A percentile compares a stretch with the other conserved stretches of the same genome.
Conservation (phyloP, 2,797 vertebrate species). For the Myripristis murdjan region DNA sequence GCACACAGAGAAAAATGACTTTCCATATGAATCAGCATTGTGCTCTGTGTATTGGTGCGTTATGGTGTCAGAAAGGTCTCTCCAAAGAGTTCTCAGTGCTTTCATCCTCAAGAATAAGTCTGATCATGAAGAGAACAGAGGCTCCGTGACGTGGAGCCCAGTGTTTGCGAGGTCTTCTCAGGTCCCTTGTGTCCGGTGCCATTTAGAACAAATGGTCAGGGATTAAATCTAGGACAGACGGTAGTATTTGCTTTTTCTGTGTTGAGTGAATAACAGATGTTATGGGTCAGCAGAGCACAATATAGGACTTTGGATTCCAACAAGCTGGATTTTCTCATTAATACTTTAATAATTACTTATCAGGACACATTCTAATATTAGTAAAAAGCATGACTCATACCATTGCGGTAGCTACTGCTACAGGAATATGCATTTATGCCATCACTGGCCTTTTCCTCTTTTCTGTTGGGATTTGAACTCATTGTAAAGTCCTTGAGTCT, state of each 20-base stretch:
- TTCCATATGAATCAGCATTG: slow-evolving; percentile 16
- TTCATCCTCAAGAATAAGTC: slow-evolving; percentile 38
- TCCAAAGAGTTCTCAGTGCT: slow-evolving; percentile 25
- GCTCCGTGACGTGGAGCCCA: slow-evolving; percentile 6
- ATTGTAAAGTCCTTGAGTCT: background rate
- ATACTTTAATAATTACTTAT: slow-evolving; percentile 7
- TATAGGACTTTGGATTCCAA: background rate
- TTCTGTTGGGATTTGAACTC: slow-evolving; percentile 27
- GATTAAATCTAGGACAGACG: slow-evolving; percentile 42
- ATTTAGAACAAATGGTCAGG: slow-evolving; percentile 45
- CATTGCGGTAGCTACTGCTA: background rate
- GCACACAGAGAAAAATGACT: background rate
- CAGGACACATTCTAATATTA: background rate
- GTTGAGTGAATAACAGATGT: slow-evolving; percentile 32
- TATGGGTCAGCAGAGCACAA: slow-evolving; percentile 35
- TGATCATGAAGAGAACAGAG: slow-evolving; percentile 24
- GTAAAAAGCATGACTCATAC: background rate
- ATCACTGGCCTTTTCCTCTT: slow-evolving; percentile 19
- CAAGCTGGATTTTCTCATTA: slow-evolving; percentile 15
- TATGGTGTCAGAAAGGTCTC: slow-evolving; percentile 33
- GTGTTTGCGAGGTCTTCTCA: slow-evolving; percentile 18
- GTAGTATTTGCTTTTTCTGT: slow-evolving; percentile 24
- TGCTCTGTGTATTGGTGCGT: slow-evolving; percentile 22
- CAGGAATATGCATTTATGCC: slow-evolving; percentile 11
- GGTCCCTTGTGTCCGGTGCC: slow-evolving; percentile 34